These are phyloP conservation scores for Zosterops hypoxanthus DNA, from an alignment of 2,113 vertebrate genomes.

Conservation along the genomic window DNA sequence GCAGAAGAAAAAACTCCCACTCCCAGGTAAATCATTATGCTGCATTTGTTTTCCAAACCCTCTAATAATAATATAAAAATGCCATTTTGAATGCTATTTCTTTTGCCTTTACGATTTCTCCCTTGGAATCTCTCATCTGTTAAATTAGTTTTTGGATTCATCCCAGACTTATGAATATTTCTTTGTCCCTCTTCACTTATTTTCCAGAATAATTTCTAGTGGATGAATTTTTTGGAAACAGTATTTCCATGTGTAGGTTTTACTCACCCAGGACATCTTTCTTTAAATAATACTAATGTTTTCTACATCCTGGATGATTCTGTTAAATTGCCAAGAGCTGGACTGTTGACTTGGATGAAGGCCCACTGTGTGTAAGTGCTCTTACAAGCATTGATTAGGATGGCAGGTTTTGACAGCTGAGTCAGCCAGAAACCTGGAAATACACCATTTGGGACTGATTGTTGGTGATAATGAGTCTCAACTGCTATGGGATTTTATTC, in stretches of 20 bases:
- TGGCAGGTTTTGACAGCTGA: slow-evolving; percentile 28
- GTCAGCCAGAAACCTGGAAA: slow-evolving; percentile 8
- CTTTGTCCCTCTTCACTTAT: neutral
- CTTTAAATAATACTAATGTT: neutral
- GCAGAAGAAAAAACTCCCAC: neutral
- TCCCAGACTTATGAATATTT: neutral
- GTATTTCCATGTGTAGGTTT: neutral
- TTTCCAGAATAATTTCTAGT: neutral
- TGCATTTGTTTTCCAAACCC: neutral
- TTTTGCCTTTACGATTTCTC: neutral
- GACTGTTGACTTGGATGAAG: neutral
- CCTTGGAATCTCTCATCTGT: neutral
- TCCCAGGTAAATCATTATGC: neutral
- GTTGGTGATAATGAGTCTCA: neutral
- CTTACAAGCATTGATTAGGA: neutral
- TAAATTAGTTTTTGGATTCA: neutral
- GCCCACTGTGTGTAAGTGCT: neutral
- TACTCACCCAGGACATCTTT: neutral
- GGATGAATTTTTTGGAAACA: neutral
- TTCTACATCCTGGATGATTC: neutral
- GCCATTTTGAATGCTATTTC: neutral
- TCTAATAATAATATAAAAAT: neutral
- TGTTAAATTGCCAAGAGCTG: neutral
- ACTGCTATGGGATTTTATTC: neutral
- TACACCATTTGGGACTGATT: neutral